Evolutionary conservation across 2,888 invertebrate genomes (phyloP).

Genomic region (Philopedon plagiatum): DNA sequence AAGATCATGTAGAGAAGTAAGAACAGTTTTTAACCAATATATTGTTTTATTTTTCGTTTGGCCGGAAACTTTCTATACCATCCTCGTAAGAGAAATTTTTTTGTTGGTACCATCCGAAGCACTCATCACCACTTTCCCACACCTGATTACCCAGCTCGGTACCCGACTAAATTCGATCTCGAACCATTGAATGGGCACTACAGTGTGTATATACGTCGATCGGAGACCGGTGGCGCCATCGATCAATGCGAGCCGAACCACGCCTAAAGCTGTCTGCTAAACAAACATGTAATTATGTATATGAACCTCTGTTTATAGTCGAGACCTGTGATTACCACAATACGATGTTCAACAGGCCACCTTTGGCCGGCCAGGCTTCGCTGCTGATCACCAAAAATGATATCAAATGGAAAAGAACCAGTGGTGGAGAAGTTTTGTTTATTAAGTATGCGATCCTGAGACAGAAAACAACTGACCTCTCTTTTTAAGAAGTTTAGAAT

Average conservation of each 20-base stretch:
- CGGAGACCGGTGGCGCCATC: constrained; percentile 67
- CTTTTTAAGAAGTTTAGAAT: too few species aligned
- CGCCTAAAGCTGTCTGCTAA: constrained; percentile 70
- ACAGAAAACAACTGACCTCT: too few species aligned
- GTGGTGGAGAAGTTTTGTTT: constrained; percentile 27
- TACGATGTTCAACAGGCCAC: constrained; percentile 47
- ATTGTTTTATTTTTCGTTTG: too few species aligned
- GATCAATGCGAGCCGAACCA: constrained; percentile 66
- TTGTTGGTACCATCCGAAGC: neutral
- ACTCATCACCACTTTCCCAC: constrained; percentile 38
- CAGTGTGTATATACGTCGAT: constrained; percentile 62
- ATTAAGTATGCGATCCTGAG: neutral
- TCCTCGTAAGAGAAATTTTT: too few species aligned
- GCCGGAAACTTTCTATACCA: too few species aligned
- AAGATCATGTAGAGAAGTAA: too few species aligned
- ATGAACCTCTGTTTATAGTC: constrained; percentile 69
- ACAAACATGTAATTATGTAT: constrained; percentile 71
- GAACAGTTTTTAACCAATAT: neutral
- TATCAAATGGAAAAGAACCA: constrained; percentile 26
- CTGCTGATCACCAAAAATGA: constrained; percentile 45
- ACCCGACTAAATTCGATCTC: constrained; percentile 38
- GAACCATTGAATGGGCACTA: constrained; percentile 42
- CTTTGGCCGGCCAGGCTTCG: constrained; percentile 15
- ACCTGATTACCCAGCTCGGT: constrained; percentile 8
- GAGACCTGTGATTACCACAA: constrained; percentile 50